phyloP scores from a whole-genome alignment of 92 coral and sea anemone species.

The Actinostola sp. region DNA sequence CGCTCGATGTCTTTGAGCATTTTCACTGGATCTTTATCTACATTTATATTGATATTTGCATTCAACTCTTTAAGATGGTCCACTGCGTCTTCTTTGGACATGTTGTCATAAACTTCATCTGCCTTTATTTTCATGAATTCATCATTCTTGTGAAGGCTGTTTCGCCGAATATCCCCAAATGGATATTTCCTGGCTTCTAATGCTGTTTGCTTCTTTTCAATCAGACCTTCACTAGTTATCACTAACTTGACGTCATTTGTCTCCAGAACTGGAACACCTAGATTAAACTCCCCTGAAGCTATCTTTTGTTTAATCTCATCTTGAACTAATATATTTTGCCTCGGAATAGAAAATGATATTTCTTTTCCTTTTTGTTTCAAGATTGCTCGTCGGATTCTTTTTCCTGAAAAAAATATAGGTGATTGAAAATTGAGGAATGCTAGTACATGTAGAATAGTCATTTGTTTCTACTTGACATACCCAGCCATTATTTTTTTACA shows the following conservation, averaged over 20 bases:
- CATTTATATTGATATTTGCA: neutral
- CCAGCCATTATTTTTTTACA: too few species aligned
- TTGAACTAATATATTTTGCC: neutral
- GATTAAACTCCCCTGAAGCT: neutral
- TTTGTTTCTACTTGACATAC: too few species aligned
- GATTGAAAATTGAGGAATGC: too few species aligned
- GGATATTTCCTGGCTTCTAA: constrained; percentile 17
- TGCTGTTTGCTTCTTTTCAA: constrained; percentile 12
- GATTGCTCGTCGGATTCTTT: neutral
- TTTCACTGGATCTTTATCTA: constrained; percentile 2
- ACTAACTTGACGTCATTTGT: neutral
- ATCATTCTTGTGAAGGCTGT: neutral
- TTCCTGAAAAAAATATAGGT: too few species aligned
- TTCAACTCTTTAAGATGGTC: constrained; percentile 14
- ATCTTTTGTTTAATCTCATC: neutral
- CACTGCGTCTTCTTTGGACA: constrained; percentile 11
- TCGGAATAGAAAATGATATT: neutral
- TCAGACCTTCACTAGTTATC: neutral
- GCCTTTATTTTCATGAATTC: constrained; percentile 21
- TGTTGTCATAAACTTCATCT: constrained; percentile 9
- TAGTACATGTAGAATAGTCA: too few species aligned
- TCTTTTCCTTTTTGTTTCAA: constrained; percentile 4
- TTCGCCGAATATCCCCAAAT: neutral
- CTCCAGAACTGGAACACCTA: constrained; percentile 22
- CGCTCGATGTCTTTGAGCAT: constrained; percentile 20